phyloP scores from a whole-genome alignment of 2,113 vertebrate genomes.

The Melanerpes aurifrons region DNA sequence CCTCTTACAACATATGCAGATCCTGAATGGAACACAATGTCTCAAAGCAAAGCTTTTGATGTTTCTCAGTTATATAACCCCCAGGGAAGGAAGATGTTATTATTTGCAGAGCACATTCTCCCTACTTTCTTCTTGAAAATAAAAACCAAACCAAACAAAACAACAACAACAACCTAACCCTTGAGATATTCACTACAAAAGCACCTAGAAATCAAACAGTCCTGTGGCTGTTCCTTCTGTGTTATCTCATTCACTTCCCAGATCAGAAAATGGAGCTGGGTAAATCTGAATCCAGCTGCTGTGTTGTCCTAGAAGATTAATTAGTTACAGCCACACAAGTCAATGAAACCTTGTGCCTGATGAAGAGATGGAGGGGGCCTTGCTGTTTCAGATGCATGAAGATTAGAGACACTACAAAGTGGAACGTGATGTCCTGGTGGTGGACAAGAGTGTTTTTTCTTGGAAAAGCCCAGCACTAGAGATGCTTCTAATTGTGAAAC shows the following conservation, averaged over 20 bases:
- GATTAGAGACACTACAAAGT: background rate
- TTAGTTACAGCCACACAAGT: background rate
- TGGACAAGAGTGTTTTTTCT: background rate
- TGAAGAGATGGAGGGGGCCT: background rate
- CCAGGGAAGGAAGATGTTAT: conserved; percentile 2
- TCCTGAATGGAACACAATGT: conserved; percentile 33
- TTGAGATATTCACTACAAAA: background rate
- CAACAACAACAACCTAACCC: too few species aligned
- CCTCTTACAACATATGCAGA: conserved; percentile 49
- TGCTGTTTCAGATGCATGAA: background rate
- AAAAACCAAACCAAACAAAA: background rate
- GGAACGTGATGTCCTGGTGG: background rate
- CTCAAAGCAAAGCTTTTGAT: conserved; percentile 49
- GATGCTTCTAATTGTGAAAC: background rate
- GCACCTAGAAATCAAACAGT: background rate
- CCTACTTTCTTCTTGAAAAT: background rate
- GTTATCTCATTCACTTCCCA: background rate
- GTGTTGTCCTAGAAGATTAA: background rate
- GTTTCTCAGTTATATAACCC: conserved; percentile 47
- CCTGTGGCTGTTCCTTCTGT: background rate
- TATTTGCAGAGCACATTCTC: background rate
- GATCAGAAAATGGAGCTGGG: background rate
- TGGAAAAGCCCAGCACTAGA: background rate
- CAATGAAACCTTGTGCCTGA: background rate
- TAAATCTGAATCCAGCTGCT: background rate